Evolutionary conservation across 1,140 invertebrate species (phyloP), one percentile per base, ranked within the genome.

Genomic region (Penaeus chinensis): DNA sequence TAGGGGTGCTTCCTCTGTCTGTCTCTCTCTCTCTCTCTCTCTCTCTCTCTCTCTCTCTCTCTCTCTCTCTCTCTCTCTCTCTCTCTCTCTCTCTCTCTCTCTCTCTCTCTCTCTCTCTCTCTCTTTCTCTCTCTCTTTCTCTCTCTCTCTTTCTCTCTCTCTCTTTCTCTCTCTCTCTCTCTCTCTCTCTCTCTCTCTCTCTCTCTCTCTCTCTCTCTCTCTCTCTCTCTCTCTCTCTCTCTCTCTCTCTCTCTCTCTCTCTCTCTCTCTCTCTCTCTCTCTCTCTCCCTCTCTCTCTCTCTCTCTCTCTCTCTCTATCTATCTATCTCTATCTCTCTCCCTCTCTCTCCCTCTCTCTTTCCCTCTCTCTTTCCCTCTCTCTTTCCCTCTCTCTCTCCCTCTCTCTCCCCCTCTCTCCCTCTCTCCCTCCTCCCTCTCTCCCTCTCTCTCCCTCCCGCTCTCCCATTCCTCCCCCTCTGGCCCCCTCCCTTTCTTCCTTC

Each of bases 171-270:
- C 66, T 19, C 22, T 5, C 7, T 69, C 27, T 69, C 8, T 19
- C 22, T 69, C 16, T 69, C 22, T 69, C 27, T 13, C 66, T 27
- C 66, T 71, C n/a, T 71, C 66, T 71, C n/a, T 71, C 66, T 71
- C n/a, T 71, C 66, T 71, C n/a, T 71, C 66, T 71, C n/a, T 71
- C 20, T 71, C n/a, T n/a, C 66, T 71, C n/a, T 71, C 66, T 71
- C n/a, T 24, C 66, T 69, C n/a, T 71, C 66, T 71, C n/a, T 71
- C 66, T 71, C n/a, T 71, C 32, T 71, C 66, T 71, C 66, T 71
- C 32, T n/a, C 66, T 32, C 32, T 32, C 66, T 71, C 66, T 71
- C 66, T 71, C 32, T n/a, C 66, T 32, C 66, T 71, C 66, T 32
- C 32, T 71, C 32, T n/a, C 66, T 71, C 66, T 32, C n/a, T 24